phyloP scores from a whole-genome alignment of 2,113 vertebrate genomes.

The Rhegmatorhina hoffmannsi region DNA sequence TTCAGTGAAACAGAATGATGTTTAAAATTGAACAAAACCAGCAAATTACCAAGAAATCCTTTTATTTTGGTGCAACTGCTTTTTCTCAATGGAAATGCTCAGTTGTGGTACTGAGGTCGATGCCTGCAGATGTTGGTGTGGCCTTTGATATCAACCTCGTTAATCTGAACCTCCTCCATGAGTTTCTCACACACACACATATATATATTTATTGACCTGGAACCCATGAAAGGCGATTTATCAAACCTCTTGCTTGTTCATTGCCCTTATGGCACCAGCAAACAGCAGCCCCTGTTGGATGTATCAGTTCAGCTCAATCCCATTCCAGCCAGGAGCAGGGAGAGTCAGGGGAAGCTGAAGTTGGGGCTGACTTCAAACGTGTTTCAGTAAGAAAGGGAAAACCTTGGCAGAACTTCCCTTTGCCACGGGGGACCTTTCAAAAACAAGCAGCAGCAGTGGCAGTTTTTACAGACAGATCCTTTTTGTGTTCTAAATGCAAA shows the following conservation, averaged over 20 bases:
- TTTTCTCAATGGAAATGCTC: neutral
- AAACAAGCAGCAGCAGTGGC: fast-evolving
- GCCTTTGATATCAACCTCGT: neutral
- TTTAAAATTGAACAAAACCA: neutral
- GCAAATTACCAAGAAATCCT: neutral
- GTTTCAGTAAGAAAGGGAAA: neutral
- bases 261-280: neutral
- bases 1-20: neutral
- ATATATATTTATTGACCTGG: neutral
- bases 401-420: neutral
- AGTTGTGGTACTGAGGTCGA: fast-evolving
- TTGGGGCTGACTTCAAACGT: neutral
- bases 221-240: neutral
- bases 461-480: fast-evolving
- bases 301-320: neutral
- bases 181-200: neutral
- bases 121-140: neutral
- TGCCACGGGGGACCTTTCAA: neutral
- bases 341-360: neutral
- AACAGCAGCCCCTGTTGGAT: neutral
- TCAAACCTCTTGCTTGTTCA: neutral
- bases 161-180: neutral
- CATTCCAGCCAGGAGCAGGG: neutral
- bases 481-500: fast-evolving
- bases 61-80: neutral